Evolutionary conservation across 1,140 invertebrate genomes (phyloP), one percentile per base, ranked within the genome.

Genomic region (Zaprionus lachaisei): DNA sequence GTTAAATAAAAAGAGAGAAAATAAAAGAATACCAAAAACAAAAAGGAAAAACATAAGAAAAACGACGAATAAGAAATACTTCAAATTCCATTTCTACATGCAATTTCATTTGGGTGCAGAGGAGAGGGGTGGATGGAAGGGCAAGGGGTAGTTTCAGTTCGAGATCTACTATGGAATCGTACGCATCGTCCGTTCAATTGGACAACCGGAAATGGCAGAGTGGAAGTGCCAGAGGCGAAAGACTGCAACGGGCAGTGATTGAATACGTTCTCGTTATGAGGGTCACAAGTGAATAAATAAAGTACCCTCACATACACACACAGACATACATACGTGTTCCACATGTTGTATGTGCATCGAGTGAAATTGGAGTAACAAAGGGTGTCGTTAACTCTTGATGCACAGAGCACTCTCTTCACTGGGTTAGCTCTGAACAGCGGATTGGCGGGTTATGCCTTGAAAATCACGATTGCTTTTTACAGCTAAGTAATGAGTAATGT

Each of bases 1-100:
- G 80, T 87, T 83, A 79, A 86, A 85, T 85, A 79, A 86, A 70
- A 75, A 58, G 61, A 55, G 55, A 77, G 68, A 80, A 80, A 56
- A 64, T 66, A 63, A 77, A 71, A 44, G 54, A 75, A 75, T 44
- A 67, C 60, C 15, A 47, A 17, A 47, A 47, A 66, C 51, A 54
- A 26, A 28, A 56, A 54, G 62, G 62, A 47, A 17, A n/a, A 47
- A 47, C 41, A 47, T 20, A 17, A 17, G 41, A 47, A 47, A 47
- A 47, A 47, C 41, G 41, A 77, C 62, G 54, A 74, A 80, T 20
- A 49, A 67, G 9, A 63, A 67, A 73, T 77, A 77, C 68, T 77
- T 63, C 14, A 67, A 68, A 77, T 62, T 62, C 55, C 51, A 74
- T 72, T 47, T 44, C 44, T 34, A 63, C 63, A 56, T 69, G 51